phyloP scores from a whole-genome alignment of 2,797 vertebrate genomes.

The Distichodus sexfasciatus region DNA sequence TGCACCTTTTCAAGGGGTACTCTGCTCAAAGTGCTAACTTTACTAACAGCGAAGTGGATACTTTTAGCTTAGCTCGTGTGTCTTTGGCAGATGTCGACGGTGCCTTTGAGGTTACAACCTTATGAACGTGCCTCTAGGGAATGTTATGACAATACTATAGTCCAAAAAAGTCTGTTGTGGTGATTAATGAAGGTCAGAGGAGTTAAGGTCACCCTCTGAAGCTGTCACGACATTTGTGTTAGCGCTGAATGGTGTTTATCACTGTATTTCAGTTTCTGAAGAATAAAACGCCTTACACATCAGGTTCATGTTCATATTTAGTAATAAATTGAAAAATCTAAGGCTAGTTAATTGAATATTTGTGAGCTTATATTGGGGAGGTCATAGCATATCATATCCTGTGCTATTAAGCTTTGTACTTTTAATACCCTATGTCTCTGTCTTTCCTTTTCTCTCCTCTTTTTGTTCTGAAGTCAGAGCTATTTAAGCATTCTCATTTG shows the following conservation, averaged over 20 bases:
- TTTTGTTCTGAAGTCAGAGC: neutral
- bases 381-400: neutral
- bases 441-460: neutral
- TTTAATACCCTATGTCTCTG: too few relatives aligned
- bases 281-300: constrained; percentile 2
- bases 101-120: too few relatives aligned
- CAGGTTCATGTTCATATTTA: constrained; percentile 6
- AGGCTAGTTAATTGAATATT: constrained; percentile 18
- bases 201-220: constrained; percentile 36
- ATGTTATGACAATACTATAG: neutral
- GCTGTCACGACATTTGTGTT: constrained; percentile 13
- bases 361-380: neutral
- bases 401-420: neutral
- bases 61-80: too few relatives aligned
- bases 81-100: too few relatives aligned
- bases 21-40: too few relatives aligned
- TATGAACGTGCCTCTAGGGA: neutral
- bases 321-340: neutral
- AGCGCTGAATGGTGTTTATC: constrained; percentile 29
- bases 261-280: constrained; percentile 34
- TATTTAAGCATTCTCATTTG: neutral
- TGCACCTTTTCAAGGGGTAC: too few relatives aligned
- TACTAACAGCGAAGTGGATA: too few relatives aligned
- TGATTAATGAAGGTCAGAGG: constrained; percentile 35
- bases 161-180: constrained; percentile 19